Evolutionary conservation across 2,113 vertebrate species (phyloP).

Genomic region (Mystacornis crossleyi): DNA sequence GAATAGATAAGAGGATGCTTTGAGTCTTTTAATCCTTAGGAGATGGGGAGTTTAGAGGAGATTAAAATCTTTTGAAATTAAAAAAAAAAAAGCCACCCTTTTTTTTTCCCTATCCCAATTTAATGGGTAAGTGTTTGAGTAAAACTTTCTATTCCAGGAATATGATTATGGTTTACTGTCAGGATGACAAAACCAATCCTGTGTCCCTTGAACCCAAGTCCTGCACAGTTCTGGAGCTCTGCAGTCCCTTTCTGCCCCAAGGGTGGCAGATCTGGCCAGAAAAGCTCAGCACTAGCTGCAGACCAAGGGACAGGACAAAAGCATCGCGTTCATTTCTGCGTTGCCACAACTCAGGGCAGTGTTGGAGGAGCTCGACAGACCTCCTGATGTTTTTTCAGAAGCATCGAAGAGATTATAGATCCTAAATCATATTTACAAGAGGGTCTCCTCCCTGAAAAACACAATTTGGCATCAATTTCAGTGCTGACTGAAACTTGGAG

Average conservation of each 20-base stretch:
- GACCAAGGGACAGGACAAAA: background rate
- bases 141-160: background rate
- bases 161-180: background rate
- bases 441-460: background rate
- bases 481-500: background rate
- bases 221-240: background rate
- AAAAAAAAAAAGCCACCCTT: background rate
- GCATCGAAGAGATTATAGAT: background rate
- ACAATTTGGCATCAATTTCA: background rate
- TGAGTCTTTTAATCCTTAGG: background rate
- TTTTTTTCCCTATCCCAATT: background rate
- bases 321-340: rapidly evolving
- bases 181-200: background rate
- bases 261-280: background rate
- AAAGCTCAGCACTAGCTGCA: background rate
- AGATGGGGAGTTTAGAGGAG: background rate
- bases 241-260: background rate
- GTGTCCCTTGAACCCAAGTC: background rate
- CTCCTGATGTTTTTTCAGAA: background rate
- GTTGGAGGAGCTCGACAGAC: background rate
- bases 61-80: background rate
- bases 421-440: background rate
- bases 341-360: background rate
- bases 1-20: background rate
- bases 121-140: background rate